Percentiles rank a stretch among this genome's conserved stretches.
Evolutionary conservation across 2,113 vertebrate genomes (phyloP).

Genomic region (Cephalophus harveyi): DNA sequence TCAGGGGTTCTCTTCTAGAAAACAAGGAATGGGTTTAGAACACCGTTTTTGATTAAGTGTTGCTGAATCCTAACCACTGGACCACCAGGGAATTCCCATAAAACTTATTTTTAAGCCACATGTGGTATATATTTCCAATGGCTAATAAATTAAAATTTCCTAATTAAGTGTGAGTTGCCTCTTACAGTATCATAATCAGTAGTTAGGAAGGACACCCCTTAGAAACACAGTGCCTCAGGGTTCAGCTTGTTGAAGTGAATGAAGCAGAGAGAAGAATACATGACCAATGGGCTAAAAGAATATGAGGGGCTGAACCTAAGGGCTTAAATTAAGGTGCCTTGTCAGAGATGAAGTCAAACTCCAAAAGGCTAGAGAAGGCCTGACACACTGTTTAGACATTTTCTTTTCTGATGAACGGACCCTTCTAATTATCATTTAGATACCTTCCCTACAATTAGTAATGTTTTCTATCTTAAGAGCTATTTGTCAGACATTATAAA

Average conservation of each 20-base stretch:
- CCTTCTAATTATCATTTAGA: background rate
- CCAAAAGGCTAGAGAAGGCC: background rate
- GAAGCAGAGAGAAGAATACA: background rate
- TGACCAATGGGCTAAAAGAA: background rate
- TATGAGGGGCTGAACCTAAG: background rate
- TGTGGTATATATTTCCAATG: slow-evolving; percentile 31
- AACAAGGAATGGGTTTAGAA: slow-evolving; percentile 36
- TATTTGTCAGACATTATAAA: background rate
- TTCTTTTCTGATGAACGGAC: background rate
- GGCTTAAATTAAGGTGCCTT: background rate
- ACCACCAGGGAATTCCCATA: background rate
- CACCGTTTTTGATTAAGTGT: slow-evolving; percentile 34
- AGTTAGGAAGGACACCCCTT: background rate
- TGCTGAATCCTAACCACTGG: background rate
- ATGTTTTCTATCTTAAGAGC: background rate
- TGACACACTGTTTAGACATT: background rate
- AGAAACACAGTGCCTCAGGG: background rate
- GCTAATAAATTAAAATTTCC: slow-evolving; percentile 57
- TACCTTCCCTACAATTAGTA: background rate
- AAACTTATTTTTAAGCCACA: slow-evolving; percentile 24
- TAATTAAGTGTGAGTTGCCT: background rate
- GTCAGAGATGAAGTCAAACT: background rate
- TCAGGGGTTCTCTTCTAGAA: slow-evolving; percentile 48
- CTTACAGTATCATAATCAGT: background rate
- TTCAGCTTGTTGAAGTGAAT: background rate